Conservation (phyloP, 2,888 invertebrate species). For the Lordiphosa fenestrarum region DNA sequence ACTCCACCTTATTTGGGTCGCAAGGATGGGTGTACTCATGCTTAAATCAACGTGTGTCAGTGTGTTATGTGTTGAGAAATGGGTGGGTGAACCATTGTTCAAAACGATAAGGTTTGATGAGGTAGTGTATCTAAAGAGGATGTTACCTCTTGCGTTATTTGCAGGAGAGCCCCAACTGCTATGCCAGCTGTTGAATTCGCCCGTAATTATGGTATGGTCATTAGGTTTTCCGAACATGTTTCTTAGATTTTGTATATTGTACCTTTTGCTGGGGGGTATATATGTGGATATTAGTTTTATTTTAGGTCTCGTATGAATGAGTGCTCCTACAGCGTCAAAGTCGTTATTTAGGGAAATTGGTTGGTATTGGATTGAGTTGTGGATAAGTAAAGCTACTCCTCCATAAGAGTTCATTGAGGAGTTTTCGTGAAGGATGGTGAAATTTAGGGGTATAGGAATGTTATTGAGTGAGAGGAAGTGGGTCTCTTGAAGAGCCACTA, state of each 20-base stretch:
- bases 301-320: too few species aligned
- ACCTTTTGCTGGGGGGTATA: too few species aligned
- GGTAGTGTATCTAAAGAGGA: slow-evolving; percentile 16
- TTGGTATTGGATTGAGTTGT: too few species aligned
- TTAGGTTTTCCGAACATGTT: neutral
- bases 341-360: too few species aligned
- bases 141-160: slow-evolving; percentile 24
- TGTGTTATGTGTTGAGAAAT: slow-evolving; percentile 23
- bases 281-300: too few species aligned
- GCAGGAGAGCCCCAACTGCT: slow-evolving; percentile 14
- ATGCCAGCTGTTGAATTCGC: slow-evolving; percentile 20
- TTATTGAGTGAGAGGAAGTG: too few species aligned
- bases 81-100: slow-evolving; percentile 18
- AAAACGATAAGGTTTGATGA: slow-evolving; percentile 15
- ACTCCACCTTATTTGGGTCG: neutral
- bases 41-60: slow-evolving; percentile 8
- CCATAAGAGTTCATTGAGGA: too few species aligned
- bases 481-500: too few species aligned
- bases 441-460: too few species aligned
- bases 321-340: too few species aligned
- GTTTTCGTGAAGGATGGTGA: too few species aligned
- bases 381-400: too few species aligned
- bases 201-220: neutral
- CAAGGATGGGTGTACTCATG: neutral
- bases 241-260: neutral